A percentile compares a stretch with the other conserved stretches of the same genome.
phyloP scores from a whole-genome alignment of 2,888 invertebrate species.

The Atethmia centrago region DNA sequence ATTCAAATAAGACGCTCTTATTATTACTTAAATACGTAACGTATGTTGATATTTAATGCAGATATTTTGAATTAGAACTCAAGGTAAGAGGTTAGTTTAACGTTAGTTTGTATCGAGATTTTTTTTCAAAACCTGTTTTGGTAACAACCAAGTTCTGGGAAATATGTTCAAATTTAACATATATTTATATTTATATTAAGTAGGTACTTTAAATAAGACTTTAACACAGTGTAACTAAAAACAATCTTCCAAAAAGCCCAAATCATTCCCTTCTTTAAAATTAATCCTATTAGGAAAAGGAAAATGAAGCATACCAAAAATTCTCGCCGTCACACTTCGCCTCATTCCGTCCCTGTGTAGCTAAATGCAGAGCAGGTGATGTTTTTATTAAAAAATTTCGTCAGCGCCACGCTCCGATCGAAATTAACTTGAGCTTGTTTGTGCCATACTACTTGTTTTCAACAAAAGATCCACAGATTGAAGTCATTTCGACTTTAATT shows the following conservation, averaged over 20 bases:
- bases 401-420: constrained; percentile 73
- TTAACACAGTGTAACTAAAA: neutral
- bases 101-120: too few species aligned
- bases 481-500: constrained; percentile 67
- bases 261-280: constrained; percentile 9
- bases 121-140: too few species aligned
- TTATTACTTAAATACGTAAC: too few species aligned
- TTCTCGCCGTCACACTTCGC: neutral
- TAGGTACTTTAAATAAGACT: neutral
- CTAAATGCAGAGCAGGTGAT: constrained; percentile 81
- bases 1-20: too few species aligned
- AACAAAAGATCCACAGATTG: constrained; percentile 65
- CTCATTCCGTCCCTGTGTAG: constrained; percentile 63
- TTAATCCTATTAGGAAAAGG: neutral
- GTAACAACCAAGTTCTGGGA: too few species aligned
- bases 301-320: constrained; percentile 18
- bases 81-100: too few species aligned
- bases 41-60: too few species aligned
- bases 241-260: neutral
- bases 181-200: too few species aligned
- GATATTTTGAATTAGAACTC: too few species aligned
- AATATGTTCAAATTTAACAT: too few species aligned
- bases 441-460: constrained; percentile 66
- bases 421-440: constrained; percentile 81
- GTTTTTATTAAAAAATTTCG: constrained; percentile 85